phyloP scores from a whole-genome alignment of 2,113 vertebrate genomes.

The Beaufortia kweichowensis region DNA sequence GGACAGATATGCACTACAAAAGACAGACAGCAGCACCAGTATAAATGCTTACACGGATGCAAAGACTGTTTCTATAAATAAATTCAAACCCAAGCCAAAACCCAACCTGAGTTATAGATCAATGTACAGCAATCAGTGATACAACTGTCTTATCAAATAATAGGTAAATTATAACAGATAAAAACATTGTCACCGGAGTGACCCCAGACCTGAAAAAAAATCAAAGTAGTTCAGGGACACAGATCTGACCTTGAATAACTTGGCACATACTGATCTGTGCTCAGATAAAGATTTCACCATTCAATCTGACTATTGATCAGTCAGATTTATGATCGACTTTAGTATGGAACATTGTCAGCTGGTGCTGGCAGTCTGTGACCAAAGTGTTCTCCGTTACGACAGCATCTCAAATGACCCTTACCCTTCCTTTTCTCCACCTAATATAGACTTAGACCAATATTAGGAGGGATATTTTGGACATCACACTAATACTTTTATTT shows the following conservation, averaged over 20 bases:
- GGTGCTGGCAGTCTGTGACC: not conserved
- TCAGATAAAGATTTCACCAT: not conserved
- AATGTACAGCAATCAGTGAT: not conserved
- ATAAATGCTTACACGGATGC: not conserved
- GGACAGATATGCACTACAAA: not conserved
- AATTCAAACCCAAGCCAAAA: not conserved
- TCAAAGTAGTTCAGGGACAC: conserved; percentile 17
- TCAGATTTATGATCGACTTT: not conserved
- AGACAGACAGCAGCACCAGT: not conserved
- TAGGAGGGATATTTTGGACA: conserved; percentile 5
- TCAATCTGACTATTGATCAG: not conserved
- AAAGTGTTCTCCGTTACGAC: not conserved
- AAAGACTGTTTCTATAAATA: not conserved
- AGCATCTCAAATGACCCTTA: conserved; percentile 24
- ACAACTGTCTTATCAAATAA: not conserved
- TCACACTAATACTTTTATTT: conserved; percentile 6
- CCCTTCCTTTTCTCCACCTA: not conserved
- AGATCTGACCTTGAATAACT: conserved; percentile 28
- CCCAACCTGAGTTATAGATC: not conserved
- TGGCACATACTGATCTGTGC: not conserved
- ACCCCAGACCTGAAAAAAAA: not conserved
- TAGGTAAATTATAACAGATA: not conserved
- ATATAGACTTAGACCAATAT: not conserved
- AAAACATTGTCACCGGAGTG: not conserved
- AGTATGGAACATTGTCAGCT: not conserved